Evolutionary conservation across 2,888 invertebrate genomes (phyloP).

Genomic region (Eurytoma adleriae): DNA sequence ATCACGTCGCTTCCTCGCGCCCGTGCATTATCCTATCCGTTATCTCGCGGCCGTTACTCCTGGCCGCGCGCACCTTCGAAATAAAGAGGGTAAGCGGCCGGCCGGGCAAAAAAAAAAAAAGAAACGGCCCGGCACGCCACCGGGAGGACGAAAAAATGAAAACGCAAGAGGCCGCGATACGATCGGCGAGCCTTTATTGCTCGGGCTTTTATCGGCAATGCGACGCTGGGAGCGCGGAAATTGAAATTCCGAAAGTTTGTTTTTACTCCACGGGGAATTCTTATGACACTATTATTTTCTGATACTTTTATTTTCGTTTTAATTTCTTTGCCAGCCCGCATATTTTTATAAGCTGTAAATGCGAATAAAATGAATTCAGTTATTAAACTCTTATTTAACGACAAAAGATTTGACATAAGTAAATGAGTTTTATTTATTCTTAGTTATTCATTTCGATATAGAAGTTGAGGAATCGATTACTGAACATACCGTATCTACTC

Average conservation of each 20-base stretch:
- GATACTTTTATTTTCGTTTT: neutral
- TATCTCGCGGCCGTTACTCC: slow-evolving; percentile 43
- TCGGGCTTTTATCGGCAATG: neutral
- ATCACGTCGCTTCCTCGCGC: slow-evolving; percentile 47
- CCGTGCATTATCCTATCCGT: slow-evolving; percentile 51
- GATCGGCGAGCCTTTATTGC: slow-evolving; percentile 3
- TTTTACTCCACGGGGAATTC: neutral
- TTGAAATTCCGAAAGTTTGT: neutral
- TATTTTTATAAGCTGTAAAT: too few species aligned
- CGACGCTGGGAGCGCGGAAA: neutral
- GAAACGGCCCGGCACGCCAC: neutral
- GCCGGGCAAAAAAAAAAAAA: neutral
- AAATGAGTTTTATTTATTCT: too few species aligned
- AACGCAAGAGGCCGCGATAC: neutral
- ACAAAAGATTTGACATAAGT: too few species aligned
- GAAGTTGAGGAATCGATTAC: too few species aligned
- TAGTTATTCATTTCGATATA: too few species aligned
- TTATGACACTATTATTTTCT: neutral
- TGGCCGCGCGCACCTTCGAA: slow-evolving; percentile 2
- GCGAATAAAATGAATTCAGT: too few species aligned
- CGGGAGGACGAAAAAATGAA: neutral
- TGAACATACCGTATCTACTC: too few species aligned
- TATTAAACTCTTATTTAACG: too few species aligned
- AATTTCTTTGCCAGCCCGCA: too few species aligned
- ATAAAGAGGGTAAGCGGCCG: neutral